Evolutionary conservation across 2,888 invertebrate species (phyloP), one percentile per base, ranked within the genome.

Genomic region (Oscheius sp.): DNA sequence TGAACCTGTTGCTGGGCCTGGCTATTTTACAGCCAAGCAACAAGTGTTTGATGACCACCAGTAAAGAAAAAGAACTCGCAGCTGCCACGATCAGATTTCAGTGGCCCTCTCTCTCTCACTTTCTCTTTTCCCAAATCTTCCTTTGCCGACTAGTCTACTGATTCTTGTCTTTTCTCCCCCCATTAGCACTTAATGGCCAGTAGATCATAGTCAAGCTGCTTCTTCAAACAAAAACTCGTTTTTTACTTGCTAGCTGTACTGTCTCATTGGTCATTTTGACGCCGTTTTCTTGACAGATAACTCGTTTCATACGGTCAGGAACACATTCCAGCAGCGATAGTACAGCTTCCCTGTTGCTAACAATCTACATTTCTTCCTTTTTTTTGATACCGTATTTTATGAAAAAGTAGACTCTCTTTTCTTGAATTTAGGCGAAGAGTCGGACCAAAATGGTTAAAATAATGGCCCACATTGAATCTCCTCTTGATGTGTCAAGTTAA

Each of bases 261-360:
- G 37, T 37, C 15, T 37, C 37, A 37, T 10, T 15, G 15, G 15
- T 37, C 37, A 37, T 37, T 37, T 10, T 37, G 37, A 15, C n/a
- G 15, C 23, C 48, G 48, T 48, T 48, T 48, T 48, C 25, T 25
- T 23, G 20, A 20, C 23, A 48, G 48, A 20, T 48, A 12, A 37
- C 33, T 37, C 23, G 55, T 33, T 55, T 55, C 34, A 20, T 34
- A 55, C 55, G 20, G 8, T 53, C 15, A 53, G 53, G 53, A 1
- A 53, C 53, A 53, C 34, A 55, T 34, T 55, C 55, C n/a, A n/a
- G 20, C n/a, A 20, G 23, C 50, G 15, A 25, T 23, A 50, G 6
- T 15, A 50, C 15, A 25, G 50, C 42, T 20, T 17, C 20, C 42
- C 20, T n/a, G 42, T 17, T 17, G 42, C 42, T 20, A 42, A 42